Conservation (phyloP, 1,140 invertebrate genomes). For the Drosophila eugracilis region DNA sequence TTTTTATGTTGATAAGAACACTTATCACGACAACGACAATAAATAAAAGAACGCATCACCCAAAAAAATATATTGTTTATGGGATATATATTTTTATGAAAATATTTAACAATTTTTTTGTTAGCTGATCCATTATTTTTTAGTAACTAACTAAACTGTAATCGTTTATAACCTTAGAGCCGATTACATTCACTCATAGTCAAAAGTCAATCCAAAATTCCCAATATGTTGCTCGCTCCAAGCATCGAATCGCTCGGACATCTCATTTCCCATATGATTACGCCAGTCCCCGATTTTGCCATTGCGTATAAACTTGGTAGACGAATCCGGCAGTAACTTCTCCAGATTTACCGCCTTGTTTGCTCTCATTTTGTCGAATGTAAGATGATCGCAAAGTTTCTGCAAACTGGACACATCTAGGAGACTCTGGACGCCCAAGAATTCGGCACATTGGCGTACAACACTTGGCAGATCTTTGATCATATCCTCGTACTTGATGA, state of each 20-base stretch:
- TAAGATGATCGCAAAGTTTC: conserved; percentile 90
- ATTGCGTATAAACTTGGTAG: conserved; percentile 90
- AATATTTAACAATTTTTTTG: too few species aligned
- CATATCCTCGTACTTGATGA: conserved; percentile 95
- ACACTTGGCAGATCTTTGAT: conserved; percentile 88
- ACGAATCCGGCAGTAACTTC: conserved; percentile 86
- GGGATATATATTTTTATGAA: too few species aligned
- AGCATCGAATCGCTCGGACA: conserved; percentile 89
- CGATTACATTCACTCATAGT: conserved; percentile 79
- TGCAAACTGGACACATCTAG: conserved; percentile 88
- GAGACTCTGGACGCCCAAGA: conserved; percentile 88
- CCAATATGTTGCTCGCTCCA: conserved; percentile 90
- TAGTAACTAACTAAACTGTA: background rate
- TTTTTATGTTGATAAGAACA: background rate
- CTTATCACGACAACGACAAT: too few species aligned
- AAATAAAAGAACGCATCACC: too few species aligned
- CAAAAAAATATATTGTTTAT: too few species aligned
- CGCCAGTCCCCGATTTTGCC: conserved; percentile 94
- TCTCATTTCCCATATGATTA: conserved; percentile 91
- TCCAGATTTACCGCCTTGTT: conserved; percentile 92
- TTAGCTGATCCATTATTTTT: too few species aligned
- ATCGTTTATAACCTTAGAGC: too few species aligned
- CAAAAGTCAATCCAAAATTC: conserved; percentile 88
- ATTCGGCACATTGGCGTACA: conserved; percentile 89
- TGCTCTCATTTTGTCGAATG: conserved; percentile 92